Percentiles rank a stretch among this genome's conserved stretches.
Conservation (phyloP, 2,888 invertebrate genomes). For the Tanytarsus gracilentus region DNA sequence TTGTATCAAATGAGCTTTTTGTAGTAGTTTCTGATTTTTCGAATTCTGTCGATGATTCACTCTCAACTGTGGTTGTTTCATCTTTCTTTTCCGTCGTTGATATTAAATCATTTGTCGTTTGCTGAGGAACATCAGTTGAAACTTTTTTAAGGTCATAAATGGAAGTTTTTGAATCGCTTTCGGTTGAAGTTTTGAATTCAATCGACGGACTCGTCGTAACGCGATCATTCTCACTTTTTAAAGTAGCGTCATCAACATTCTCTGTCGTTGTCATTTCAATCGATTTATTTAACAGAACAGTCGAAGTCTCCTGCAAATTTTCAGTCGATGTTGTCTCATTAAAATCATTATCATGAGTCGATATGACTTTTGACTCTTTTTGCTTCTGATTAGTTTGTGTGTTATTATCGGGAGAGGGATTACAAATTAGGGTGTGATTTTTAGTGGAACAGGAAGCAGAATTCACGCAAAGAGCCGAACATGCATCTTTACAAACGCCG, state of each 20-base stretch:
- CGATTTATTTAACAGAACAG: conserved; percentile 23
- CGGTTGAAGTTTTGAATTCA: too few relatives aligned
- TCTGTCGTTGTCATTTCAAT: conserved; percentile 22
- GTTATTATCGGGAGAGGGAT: conserved; percentile 54
- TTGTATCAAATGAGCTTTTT: not conserved
- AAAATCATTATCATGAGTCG: conserved; percentile 35
- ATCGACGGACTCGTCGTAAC: too few relatives aligned
- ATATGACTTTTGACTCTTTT: conserved; percentile 66
- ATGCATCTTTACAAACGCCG: conserved; percentile 42
- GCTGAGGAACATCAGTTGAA: too few relatives aligned
- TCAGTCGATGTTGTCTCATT: conserved; percentile 20
- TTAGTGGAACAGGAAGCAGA: conserved; percentile 40
- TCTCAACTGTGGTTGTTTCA: not conserved
- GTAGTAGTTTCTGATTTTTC: not conserved
- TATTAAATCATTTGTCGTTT: not conserved
- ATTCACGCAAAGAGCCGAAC: conserved; percentile 38
- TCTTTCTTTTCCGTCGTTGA: not conserved
- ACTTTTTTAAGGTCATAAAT: too few relatives aligned
- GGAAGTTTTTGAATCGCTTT: too few relatives aligned
- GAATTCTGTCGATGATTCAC: not conserved
- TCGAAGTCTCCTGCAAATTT: not conserved
- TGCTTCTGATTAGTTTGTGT: conserved; percentile 62
- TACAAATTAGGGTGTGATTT: conserved; percentile 49
- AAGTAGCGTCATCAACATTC: too few relatives aligned
- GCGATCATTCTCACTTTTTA: too few relatives aligned